Base-by-base conservation (phyloP, 1,140 invertebrate species). In the Pentalonia nigronervosa region DNA sequence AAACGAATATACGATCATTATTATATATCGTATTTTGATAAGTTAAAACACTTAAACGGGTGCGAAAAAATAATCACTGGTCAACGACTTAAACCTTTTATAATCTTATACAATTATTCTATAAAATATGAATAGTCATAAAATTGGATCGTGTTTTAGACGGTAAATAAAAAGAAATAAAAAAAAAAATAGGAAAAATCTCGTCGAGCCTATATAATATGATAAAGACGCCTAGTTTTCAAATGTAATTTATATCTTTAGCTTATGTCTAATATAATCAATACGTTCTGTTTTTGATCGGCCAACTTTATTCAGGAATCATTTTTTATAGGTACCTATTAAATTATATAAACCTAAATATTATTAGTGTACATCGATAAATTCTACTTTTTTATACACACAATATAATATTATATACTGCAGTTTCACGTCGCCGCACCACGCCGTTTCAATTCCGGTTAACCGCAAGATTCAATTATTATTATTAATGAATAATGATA, bases 271-370 rank as follows among this genome's bases (percentile, higher is more conserved):
- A 14, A n/a, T n/a, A 76, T 14, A 47, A 45, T 45, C 45, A 45
- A 87, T n/a, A 87, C 25, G 84, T 87, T 87, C 48, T 87, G 20
- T 86, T 86, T n/a, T 86, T 86, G 84, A 87, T 48, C 41, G 14
- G 47, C 45, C 20, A 87, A n/a, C 41, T 41, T 25, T 86, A 45
- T 36, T 21, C n/a, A 34, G 9, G 21, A 86, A 86, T 36, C 20
- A 23, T 83, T 83, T n/a, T 4, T 17, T 76, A 17, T 7, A 76
- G 60, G 14, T 14, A 76, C 14, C 60, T 76, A 76, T 76, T 76
- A 76, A 6, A 17, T 76, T 20, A 67, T 17, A n/a, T n/a, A 76
- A 41, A 41, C 41, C 41, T 34, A 67, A 67, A 67, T 60, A 67
- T 67, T 76, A 76, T n/a, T 76, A n/a, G 30, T 34, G 60, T 76